A percentile compares a stretch with the other conserved stretches of the same genome.
phyloP scores from a whole-genome alignment of 2,797 vertebrate species.

The Centropyge bicolor region DNA sequence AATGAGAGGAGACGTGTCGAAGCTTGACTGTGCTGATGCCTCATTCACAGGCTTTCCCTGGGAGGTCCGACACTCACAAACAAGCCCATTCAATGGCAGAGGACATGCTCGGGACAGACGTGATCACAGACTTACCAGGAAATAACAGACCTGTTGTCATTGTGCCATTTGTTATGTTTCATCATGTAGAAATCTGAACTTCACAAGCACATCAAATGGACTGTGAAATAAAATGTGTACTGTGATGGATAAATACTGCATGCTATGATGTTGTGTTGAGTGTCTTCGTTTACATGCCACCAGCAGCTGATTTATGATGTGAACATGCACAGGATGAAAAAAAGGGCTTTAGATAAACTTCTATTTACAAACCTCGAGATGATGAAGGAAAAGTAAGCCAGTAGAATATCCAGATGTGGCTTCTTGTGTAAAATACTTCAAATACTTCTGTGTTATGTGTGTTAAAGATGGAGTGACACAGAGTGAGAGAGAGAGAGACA shows the following conservation, averaged over 20 bases:
- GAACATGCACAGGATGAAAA: constrained; percentile 21
- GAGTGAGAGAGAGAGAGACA: constrained; percentile 14
- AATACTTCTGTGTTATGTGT: constrained; percentile 51
- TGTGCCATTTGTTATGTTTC: constrained; percentile 38
- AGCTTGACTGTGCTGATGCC: constrained; percentile 78
- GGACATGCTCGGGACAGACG: constrained; percentile 52
- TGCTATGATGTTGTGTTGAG: background rate
- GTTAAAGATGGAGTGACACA: constrained; percentile 19
- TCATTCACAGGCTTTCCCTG: constrained; percentile 68
- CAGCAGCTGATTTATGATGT: constrained; percentile 7
- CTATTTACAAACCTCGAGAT: constrained; percentile 19
- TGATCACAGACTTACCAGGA: constrained; percentile 61
- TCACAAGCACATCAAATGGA: constrained; percentile 14
- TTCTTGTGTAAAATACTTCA: constrained; percentile 49
- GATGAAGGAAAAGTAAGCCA: constrained; percentile 1
- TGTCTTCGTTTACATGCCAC: background rate
- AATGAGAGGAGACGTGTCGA: constrained; percentile 77
- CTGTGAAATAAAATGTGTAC: constrained; percentile 5
- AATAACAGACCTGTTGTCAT: constrained; percentile 58
- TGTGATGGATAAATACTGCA: constrained; percentile 7
- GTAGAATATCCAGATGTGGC: constrained; percentile 48
- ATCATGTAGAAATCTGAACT: constrained; percentile 28
- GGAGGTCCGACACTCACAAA: constrained; percentile 70
- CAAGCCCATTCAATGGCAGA: constrained; percentile 66
- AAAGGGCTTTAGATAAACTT: background rate